These are phyloP conservation scores for Pelagia noctiluca DNA, from an alignment of 30 jellyfish, hydroid and myxozoan genomes.

Conservation along the genomic window DNA sequence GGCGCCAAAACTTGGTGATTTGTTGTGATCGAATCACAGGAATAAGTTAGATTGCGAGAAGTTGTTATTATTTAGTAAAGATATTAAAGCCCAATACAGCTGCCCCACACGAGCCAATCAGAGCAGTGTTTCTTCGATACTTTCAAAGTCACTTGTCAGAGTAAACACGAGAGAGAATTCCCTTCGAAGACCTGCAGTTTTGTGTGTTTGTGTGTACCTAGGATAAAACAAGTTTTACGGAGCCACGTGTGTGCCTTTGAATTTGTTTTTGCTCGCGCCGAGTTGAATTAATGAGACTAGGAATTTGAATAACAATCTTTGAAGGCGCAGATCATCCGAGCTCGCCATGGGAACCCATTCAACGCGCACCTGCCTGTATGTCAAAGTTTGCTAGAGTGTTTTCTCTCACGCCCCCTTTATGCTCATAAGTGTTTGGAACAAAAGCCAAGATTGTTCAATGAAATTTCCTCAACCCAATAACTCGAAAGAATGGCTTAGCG, in stretches of 20 bases:
- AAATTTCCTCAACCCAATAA: constrained; percentile 50
- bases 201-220: constrained; percentile 68
- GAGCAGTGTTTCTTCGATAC: constrained; percentile 72
- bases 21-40: not conserved
- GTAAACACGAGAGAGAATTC: constrained; percentile 50
- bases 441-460: constrained; percentile 63
- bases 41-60: not conserved
- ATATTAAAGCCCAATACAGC: constrained; percentile 71
- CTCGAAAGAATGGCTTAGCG: constrained; percentile 51
- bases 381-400: constrained; percentile 66
- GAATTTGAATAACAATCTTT: constrained; percentile 80
- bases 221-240: constrained; percentile 60
- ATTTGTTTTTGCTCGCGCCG: constrained; percentile 77
- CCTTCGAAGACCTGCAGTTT: constrained; percentile 35
- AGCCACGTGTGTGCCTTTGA: constrained; percentile 93
- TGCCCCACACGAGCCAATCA: constrained; percentile 76
- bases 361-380: constrained; percentile 88
- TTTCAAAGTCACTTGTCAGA: constrained; percentile 60
- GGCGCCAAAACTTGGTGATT: constrained; percentile 65
- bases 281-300: constrained; percentile 78
- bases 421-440: constrained; percentile 46
- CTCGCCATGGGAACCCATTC: constrained; percentile 84
- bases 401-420: constrained; percentile 92
- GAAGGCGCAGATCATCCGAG: constrained; percentile 60
- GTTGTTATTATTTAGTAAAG: constrained; percentile 5